Percentiles rank a stretch among this genome's conserved stretches.
Conservation (phyloP, 2,113 vertebrate species). For the Oreotrochilus melanogaster region DNA sequence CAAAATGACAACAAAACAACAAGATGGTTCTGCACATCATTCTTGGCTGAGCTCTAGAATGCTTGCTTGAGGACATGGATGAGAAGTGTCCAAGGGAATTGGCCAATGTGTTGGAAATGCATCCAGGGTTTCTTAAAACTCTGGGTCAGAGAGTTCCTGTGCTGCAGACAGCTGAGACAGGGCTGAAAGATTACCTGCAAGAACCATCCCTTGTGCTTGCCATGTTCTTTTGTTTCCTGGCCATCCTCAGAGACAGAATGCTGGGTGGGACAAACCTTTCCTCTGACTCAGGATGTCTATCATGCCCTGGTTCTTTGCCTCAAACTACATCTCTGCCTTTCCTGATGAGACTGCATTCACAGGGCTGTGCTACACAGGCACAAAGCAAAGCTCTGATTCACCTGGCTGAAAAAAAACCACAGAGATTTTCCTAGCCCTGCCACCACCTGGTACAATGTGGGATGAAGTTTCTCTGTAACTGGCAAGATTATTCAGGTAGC, state of each 20-base stretch:
- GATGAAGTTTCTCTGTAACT: neutral
- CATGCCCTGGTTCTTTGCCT: neutral
- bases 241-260: neutral
- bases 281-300: neutral
- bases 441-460: neutral
- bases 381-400: neutral
- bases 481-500: neutral
- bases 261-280: neutral
- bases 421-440: neutral
- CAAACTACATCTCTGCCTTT: neutral
- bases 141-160: neutral
- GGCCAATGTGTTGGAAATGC: fast-evolving
- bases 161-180: neutral
- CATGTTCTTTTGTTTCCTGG: neutral
- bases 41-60: neutral
- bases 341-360: neutral
- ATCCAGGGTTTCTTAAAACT: neutral
- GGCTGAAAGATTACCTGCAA: neutral
- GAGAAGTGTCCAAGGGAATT: neutral
- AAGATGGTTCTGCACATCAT: neutral
- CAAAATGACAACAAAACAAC: neutral
- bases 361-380: neutral
- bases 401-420: neutral
- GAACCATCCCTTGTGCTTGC: neutral
- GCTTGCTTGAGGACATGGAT: fast-evolving